Evolutionary conservation across 92 coral and sea anemone species (phyloP), one percentile per base, ranked within the genome.

Genomic region (Palythoa caribaeorum): DNA sequence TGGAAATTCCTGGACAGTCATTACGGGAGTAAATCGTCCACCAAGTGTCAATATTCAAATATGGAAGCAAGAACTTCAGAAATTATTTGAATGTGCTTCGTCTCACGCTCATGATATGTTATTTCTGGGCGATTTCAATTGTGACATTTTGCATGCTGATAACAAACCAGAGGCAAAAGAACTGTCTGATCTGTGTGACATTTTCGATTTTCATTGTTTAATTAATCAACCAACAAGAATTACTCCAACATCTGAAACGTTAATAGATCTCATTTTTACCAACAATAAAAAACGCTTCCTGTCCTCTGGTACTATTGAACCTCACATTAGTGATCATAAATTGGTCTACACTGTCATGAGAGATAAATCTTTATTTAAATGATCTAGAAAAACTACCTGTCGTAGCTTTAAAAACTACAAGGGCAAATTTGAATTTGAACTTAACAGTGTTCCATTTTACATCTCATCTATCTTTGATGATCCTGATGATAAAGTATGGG

Each of bases 401-500:
- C 71, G 90, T 55, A 79, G 90, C 65, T 87, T 47, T 50, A 73
- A 85, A 55, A 38, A 6, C 71, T 85, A 85, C 72, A 85, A 74
- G 55, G 81, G 72, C 20, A 73, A 74, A 13, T 73, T 73, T 85
- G 19, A 38, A 57, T 85, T 72, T 73, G 80, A 85, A 69, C 81
- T 85, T 13, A 9, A 52, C 11, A 72, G 72, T 13, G 88, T 85
- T 5, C 88, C 73, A 10, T 88, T 87, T 48, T 78, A 66, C 50
- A 70, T 87, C n/a, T 75, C 83, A 12, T 79, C 62, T 68, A 87
- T 87, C 28, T 87, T 87, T 78, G 90, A 79, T 47, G 80, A 87
- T 87, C 77, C 28, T 17, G 87, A 87, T 79, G 87, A 79, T 71
- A 57, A 78, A 53, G 90, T 71, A 11, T 88, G 90, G 90, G 87